Evolutionary conservation across 2,888 invertebrate species (phyloP).

Genomic region (Lathronympha strigana): DNA sequence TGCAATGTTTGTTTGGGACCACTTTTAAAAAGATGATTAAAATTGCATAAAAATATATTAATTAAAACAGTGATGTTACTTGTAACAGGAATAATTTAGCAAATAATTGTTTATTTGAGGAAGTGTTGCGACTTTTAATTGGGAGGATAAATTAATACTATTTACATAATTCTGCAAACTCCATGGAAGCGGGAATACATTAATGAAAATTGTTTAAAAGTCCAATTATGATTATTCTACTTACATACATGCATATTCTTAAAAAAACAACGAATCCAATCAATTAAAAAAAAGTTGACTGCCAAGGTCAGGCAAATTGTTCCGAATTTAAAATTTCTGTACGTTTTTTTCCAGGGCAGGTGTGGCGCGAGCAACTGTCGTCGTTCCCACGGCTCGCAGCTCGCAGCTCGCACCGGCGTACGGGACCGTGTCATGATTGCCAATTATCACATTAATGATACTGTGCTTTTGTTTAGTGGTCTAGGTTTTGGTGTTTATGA

Average conservation of each 20-base stretch:
- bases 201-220: neutral
- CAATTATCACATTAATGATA: conserved; percentile 72
- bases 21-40: neutral
- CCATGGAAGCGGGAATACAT: neutral
- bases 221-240: neutral
- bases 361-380: conserved; percentile 74
- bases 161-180: neutral
- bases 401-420: conserved; percentile 63
- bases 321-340: conserved; percentile 76
- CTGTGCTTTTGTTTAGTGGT: conserved; percentile 46
- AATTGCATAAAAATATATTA: no score
- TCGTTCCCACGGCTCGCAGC: conserved; percentile 78
- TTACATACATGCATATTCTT: conserved; percentile 1
- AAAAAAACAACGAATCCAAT: conserved; percentile 26
- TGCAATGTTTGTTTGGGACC: neutral
- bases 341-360: conserved; percentile 72
- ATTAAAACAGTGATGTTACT: no score
- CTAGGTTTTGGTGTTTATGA: no score
- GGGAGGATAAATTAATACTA: neutral
- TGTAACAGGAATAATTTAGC: neutral
- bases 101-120: neutral
- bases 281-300: conserved; percentile 43
- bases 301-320: conserved; percentile 74
- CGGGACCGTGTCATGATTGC: conserved; percentile 74
- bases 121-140: neutral